Base-by-base conservation (phyloP, 2,888 invertebrate genomes). In the Homarus gammarus region DNA sequence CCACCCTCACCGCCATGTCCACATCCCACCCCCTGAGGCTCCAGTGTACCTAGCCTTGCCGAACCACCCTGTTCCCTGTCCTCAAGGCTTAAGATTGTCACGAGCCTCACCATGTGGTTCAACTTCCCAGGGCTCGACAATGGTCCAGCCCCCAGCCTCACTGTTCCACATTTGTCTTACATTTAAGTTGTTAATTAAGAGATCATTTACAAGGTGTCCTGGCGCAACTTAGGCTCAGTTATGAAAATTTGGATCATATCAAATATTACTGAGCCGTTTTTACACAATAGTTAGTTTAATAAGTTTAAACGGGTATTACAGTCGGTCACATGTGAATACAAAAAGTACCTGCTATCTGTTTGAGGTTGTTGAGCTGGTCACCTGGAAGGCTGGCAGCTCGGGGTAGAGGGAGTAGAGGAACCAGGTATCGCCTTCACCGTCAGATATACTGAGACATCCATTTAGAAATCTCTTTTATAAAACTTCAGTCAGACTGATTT, bases 281-380 rank as follows among this genome's bases (percentile, higher is more conserved):
- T n/a, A n/a, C n/a, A 73, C 8, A 36, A 22, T 73, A 38, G 75
- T 75, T 75, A 75, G 75, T 75, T 27, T 40, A n/a, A 81, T 81
- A 38, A 36, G 27, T 51, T 56, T 56, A 61, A 81, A 61, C 38
- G 56, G 38, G 51, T 81, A 56, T 64, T 61, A 81, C 27, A 81
- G 38, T 38, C 56, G 33, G 56, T 56, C 36, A 61, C n/a, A 61
- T 81, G 27, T 27, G 81, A 36, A 51, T 56, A 79, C 38, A 56
- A 38, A 38, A 61, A 38, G 38, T 81, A 81, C 61, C 61, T 81
- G 38, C 79, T 64, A 61, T 36, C 27, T 64, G 40, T 61, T 40
- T 36, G 22, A 36, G n/a, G 61, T 18, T 22, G 38, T 64, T 64
- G 64, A 40, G 31, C 38, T 36, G 38, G 18, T 36, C 38, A 12